Evolutionary conservation across 2,888 invertebrate species (phyloP).

Genomic region (Acleris laterana): DNA sequence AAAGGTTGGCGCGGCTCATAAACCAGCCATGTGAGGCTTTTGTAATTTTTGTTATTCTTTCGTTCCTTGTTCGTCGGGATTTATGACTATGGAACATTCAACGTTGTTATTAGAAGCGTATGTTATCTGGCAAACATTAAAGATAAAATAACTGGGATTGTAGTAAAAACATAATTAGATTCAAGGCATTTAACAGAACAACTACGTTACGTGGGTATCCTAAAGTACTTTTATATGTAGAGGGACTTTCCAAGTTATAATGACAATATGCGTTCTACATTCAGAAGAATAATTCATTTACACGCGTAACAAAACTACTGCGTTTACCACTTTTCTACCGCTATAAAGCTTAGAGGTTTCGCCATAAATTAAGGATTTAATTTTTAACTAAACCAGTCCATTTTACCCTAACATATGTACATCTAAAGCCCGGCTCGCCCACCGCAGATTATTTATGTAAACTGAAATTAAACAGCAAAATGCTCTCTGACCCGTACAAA

Average conservation of each 20-base stretch:
- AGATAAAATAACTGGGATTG: too few species aligned
- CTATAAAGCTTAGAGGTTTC: slow-evolving; percentile 16
- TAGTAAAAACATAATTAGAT: too few species aligned
- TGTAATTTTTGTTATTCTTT: neutral
- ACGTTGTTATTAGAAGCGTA: neutral
- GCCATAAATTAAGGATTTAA: slow-evolving; percentile 25
- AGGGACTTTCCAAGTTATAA: too few species aligned
- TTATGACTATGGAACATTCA: neutral
- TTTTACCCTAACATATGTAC: slow-evolving; percentile 22
- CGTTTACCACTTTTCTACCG: slow-evolving; percentile 4
- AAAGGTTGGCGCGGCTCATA: neutral
- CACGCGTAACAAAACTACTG: slow-evolving; percentile 11
- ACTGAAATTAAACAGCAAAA: slow-evolving; percentile 30
- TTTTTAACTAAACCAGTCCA: slow-evolving; percentile 31
- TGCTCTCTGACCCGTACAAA: slow-evolving; percentile 22
- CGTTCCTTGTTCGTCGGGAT: neutral
- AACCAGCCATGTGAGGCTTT: slow-evolving; percentile 5
- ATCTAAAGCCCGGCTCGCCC: slow-evolving; percentile 20
- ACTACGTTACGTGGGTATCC: too few species aligned
- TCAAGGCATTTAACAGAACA: too few species aligned
- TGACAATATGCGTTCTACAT: neutral
- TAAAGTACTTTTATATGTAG: too few species aligned
- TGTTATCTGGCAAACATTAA: neutral
- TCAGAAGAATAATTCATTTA: slow-evolving; percentile 2
- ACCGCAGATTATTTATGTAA: slow-evolving; percentile 28